phyloP scores from a whole-genome alignment of 1,140 invertebrate genomes.

The Drosophila santomea region DNA sequence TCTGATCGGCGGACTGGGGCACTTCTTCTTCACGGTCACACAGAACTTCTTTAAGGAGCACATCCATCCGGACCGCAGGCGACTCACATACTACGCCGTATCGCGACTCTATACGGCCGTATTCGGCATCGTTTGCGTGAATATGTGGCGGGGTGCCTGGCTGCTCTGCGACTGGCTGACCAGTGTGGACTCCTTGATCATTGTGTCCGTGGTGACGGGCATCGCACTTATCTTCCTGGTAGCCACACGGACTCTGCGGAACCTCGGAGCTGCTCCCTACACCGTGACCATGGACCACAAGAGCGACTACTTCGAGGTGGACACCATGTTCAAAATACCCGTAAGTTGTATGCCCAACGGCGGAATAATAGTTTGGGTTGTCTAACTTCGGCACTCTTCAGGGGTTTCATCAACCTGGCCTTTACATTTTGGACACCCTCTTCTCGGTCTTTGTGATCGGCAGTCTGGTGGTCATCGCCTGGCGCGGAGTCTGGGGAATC shows the following conservation, averaged over 20 bases:
- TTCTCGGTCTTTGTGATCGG: slow-evolving; percentile 94
- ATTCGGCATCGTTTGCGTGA: slow-evolving; percentile 92
- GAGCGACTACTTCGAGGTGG: slow-evolving; percentile 91
- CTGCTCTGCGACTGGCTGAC: slow-evolving; percentile 90
- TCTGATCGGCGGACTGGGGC: slow-evolving; percentile 88
- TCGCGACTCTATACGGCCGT: slow-evolving; percentile 91
- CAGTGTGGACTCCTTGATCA: slow-evolving; percentile 86
- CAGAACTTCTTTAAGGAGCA: slow-evolving; percentile 88
- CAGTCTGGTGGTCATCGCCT: slow-evolving; percentile 93
- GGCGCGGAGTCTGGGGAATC: slow-evolving; percentile 93
- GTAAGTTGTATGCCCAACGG: slow-evolving; percentile 85
- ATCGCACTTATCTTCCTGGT: slow-evolving; percentile 88
- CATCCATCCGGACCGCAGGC: slow-evolving; percentile 88
- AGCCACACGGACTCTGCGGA: slow-evolving; percentile 89
- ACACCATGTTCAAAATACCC: slow-evolving; percentile 91
- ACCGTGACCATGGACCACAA: slow-evolving; percentile 90
- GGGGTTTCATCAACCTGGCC: slow-evolving; percentile 89
- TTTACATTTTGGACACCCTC: slow-evolving; percentile 93
- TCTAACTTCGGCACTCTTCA: slow-evolving; percentile 59
- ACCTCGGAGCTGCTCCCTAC: slow-evolving; percentile 93
- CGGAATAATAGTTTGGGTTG: too few species aligned
- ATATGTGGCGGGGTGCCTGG: slow-evolving; percentile 94
- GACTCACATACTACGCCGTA: slow-evolving; percentile 89
- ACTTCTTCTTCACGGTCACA: slow-evolving; percentile 88
- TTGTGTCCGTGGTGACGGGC: slow-evolving; percentile 87